These are phyloP conservation scores for Galago senegalensis DNA, from an alignment of 2,797 vertebrate species.

Conservation along the genomic window DNA sequence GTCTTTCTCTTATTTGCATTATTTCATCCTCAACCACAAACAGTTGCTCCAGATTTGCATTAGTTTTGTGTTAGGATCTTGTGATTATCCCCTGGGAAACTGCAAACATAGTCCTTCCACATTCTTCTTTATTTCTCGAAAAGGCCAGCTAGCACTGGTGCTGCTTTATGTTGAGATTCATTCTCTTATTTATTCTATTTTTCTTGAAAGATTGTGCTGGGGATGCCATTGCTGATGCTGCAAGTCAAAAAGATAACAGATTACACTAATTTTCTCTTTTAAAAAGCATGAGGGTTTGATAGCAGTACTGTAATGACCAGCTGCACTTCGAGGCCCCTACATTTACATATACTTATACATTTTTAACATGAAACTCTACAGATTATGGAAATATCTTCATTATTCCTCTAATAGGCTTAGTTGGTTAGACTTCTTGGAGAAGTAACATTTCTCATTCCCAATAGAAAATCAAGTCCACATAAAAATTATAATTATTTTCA, in stretches of 20 bases:
- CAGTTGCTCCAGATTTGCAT: not conserved
- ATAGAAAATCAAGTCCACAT: not conserved
- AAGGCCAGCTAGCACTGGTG: not conserved
- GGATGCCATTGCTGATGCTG: not conserved
- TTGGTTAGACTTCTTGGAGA: not conserved
- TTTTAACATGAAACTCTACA: not conserved
- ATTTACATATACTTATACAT: not conserved
- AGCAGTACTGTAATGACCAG: not conserved
- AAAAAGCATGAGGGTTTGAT: not conserved
- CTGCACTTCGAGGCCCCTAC: not conserved
- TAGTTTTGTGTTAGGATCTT: not conserved
- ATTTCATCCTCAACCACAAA: not conserved
- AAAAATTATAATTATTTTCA: not conserved
- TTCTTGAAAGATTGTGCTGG: not conserved
- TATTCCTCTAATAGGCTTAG: constrained; percentile 1
- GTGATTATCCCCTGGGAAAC: not conserved
- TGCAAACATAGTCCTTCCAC: not conserved
- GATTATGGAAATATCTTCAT: not conserved
- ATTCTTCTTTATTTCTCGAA: not conserved
- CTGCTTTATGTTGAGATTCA: not conserved
- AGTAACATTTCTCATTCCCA: not conserved
- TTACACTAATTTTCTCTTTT: not conserved
- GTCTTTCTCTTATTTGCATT: not conserved
- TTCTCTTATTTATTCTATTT: not conserved
- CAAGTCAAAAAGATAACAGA: not conserved